Evolutionary conservation across 2,113 vertebrate genomes (phyloP), one percentile per base, ranked within the genome.

Genomic region (Macaca nemestrina): DNA sequence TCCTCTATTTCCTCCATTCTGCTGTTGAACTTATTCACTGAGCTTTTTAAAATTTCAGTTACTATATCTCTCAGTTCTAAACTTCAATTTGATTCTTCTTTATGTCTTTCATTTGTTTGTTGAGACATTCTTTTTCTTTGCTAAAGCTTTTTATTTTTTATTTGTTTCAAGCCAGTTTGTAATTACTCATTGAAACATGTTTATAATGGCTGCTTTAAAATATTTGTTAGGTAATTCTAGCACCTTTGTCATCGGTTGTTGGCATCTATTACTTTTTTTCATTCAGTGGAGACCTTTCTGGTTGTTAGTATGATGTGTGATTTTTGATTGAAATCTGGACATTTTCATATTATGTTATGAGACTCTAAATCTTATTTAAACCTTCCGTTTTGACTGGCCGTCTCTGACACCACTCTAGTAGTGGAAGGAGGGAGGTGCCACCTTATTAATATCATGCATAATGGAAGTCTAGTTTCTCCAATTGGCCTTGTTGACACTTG

Each of bases 321-420:
- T 9, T 84, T 93, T 94, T 92, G 3, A 79, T 72, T 23, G 38
- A 82, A 90, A 94, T 22, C 30, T 80, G 32, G 72, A 68, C 22
- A 68, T 85, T 92, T 92, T 85, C 25, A 38, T 80, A 64, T 83
- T 97, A 79, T 52, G 10, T 83, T 88, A 57, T 67, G 59, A 87
- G 5, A 73, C 32, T 76, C 30, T 73, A 1, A 70, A 43, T 94
- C 68, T 90, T 97, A 84, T 67, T 88, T 55, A 88, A 75, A 59
- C 12, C 6, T 50, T 76, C 48, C 11, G 16, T 90, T 96, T 93
- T 96, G 32, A 40, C 73, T 91, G 76, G 73, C 11, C 43, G 93
- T 83, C 30, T 94, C 20, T 93, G 68, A 82, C 27, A 93, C 6
- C 27, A 72, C 35, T 86, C 12, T 90, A 55, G 27, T 32, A 72